phyloP scores from a whole-genome alignment of 2,797 vertebrate species.

The Gallinago solitaria region DNA sequence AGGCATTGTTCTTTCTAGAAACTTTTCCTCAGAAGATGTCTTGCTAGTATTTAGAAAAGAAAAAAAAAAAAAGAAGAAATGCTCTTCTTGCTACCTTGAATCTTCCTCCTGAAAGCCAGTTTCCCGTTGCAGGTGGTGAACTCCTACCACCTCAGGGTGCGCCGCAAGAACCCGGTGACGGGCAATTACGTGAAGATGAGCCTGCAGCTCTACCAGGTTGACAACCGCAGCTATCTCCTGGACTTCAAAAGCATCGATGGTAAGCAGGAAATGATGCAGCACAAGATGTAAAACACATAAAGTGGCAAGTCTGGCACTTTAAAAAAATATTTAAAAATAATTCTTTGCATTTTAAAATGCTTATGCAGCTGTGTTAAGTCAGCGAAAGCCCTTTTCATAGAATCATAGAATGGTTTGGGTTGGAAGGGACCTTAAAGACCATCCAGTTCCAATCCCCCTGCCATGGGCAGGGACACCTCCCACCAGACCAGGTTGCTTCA shows the following conservation, averaged over 20 bases:
- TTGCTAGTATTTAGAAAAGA: not conserved
- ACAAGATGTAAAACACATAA: not conserved
- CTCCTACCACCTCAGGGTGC: conserved; percentile 93
- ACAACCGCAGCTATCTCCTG: conserved; percentile 95
- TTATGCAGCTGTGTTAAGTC: not conserved
- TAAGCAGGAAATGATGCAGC: conserved; percentile 62
- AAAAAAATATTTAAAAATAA: not conserved
- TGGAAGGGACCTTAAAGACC: too few relatives aligned
- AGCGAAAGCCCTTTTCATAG: accelerated
- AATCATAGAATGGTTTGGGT: too few relatives aligned
- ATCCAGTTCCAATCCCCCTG: too few relatives aligned
- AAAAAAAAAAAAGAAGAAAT: not conserved
- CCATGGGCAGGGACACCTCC: too few relatives aligned
- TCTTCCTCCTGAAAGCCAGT: conserved; percentile 19
- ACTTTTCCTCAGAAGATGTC: not conserved
- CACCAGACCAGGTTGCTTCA: too few relatives aligned
- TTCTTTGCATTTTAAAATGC: not conserved
- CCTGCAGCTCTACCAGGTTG: conserved; percentile 97
- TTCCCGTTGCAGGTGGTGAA: conserved; percentile 88
- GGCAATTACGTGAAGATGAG: conserved; percentile 99
- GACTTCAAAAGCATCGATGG: conserved; percentile 99
- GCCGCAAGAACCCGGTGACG: conserved; percentile 94
- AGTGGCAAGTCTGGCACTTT: not conserved
- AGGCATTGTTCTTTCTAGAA: not conserved
- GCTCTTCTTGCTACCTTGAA: not conserved